Base-by-base conservation (phyloP, 2,797 vertebrate species). In the Leptodactylus fallax region DNA sequence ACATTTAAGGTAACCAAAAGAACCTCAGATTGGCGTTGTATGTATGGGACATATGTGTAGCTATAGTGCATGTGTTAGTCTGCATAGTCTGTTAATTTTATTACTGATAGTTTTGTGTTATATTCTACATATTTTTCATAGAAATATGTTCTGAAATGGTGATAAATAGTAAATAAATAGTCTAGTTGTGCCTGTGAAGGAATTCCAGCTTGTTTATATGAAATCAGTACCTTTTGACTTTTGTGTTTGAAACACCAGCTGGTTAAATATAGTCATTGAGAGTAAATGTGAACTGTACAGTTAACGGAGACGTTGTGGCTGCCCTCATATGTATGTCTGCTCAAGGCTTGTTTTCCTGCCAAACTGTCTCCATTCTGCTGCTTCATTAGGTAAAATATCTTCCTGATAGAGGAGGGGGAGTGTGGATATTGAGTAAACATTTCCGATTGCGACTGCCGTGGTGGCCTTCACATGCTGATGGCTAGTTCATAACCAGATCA, bases 341-440 rank as follows among this genome's bases (percentile, higher is more conserved):
- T 67, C 53, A 81, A 49, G 72, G 49, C 25, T 83, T 87, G 60
- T 80, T 87, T 67, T 87, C 49, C 80, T 87, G 86, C 56, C 79
- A 77, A 79, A 47, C 16, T 67, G 49, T 87, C 58, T 83, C 49
- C 58, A 76, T 51, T 77, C 17, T 61, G n/a, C 23, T 86, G 77
- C 67, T 60, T 63, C 25, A 82, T 82, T 61, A 82, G 17, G 67
- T 81, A 61, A 83, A 82, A 72, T 76, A 87, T 77, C 55, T 83
- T 65, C 49, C 55, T 83, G 10, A 83, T 81, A 76, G 53, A 27
- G 79, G 58, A 58, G 45, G 36, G 27, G 82, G 55, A 27, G 65
- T 76, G 67, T 81, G 23, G 45, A 74, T 58, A 86, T 81, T 60
- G 56, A 84, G 17, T 60, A 49, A 60, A 76, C 69, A 60, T 84